Evolutionary conservation across 2,797 vertebrate species (phyloP).

Genomic region (Aphelocoma californica): DNA sequence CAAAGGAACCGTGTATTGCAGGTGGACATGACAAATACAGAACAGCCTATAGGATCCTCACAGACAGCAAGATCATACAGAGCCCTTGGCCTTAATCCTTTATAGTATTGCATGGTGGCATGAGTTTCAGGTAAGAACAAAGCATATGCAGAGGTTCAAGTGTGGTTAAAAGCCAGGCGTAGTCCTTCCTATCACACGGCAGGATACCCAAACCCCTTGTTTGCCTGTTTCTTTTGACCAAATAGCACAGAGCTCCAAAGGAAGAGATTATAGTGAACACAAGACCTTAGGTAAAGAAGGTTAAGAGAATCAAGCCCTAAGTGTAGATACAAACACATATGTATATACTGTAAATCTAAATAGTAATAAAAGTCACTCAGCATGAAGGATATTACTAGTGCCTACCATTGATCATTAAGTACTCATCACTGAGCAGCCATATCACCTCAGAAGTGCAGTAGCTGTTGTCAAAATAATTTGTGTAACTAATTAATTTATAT

Average conservation of each 20-base stretch:
- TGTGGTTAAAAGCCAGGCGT: background rate
- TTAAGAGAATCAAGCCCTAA: slow-evolving; percentile 32
- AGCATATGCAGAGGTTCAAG: background rate
- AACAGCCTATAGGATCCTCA: background rate
- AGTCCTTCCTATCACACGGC: background rate
- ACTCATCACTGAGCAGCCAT: slow-evolving; percentile 49
- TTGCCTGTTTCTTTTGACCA: background rate
- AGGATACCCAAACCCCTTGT: background rate
- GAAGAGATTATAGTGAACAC: background rate
- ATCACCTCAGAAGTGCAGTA: slow-evolving; percentile 67
- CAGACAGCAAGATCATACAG: background rate
- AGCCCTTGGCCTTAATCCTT: background rate
- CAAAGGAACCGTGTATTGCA: background rate
- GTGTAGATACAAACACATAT: slow-evolving; percentile 67
- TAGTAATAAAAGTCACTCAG: slow-evolving; percentile 60
- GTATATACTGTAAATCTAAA: slow-evolving; percentile 74
- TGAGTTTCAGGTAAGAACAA: background rate
- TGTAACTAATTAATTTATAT: slow-evolving; percentile 72
- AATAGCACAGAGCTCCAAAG: background rate
- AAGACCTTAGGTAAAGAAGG: background rate
- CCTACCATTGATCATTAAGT: slow-evolving; percentile 64
- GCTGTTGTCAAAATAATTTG: slow-evolving; percentile 69
- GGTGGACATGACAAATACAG: background rate
- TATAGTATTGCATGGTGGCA: background rate
- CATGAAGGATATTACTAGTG: slow-evolving; percentile 72